phyloP scores from a whole-genome alignment of 2,797 vertebrate species.

The Cynodonichthys magdalenae region DNA sequence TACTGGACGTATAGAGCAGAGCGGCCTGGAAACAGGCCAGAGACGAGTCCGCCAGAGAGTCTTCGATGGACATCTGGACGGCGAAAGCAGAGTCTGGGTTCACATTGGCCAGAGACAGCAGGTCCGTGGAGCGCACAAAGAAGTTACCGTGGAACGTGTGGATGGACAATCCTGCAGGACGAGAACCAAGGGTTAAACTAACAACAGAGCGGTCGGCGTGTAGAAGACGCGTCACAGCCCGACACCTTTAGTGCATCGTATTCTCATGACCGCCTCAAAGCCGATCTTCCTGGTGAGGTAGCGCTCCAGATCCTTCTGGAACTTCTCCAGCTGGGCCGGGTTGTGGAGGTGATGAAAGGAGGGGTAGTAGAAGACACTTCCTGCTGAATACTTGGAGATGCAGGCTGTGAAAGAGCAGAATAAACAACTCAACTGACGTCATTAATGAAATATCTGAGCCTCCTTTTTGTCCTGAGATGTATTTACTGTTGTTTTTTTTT shows the following conservation, averaged over 20 bases:
- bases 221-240: too few relatives aligned
- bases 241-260: constrained; percentile 97
- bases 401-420: constrained; percentile 80
- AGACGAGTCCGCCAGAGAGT: constrained; percentile 91
- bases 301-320: constrained; percentile 92
- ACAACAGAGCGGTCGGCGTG: too few relatives aligned
- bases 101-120: constrained; percentile 96
- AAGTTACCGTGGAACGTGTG: constrained; percentile 99
- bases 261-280: constrained; percentile 98
- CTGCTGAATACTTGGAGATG: constrained; percentile 94
- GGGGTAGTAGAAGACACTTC: constrained; percentile 95
- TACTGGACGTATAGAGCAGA: constrained; percentile 95
- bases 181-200: background rate
- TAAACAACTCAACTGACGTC: too few relatives aligned
- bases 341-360: constrained; percentile 92
- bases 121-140: constrained; percentile 97
- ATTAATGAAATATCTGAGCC: too few relatives aligned
- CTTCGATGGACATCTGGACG: constrained; percentile 96
- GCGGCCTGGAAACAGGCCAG: constrained; percentile 97
- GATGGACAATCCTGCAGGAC: constrained; percentile 90
- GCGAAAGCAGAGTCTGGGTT: constrained; percentile 97
- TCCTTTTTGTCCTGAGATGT: too few relatives aligned
- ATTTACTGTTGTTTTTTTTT: too few relatives aligned
- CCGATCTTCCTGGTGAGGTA: constrained; percentile 97
- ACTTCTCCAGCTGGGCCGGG: constrained; percentile 86